Conservation (phyloP, 2,888 invertebrate species). For the Rhamnusium bicolor region DNA sequence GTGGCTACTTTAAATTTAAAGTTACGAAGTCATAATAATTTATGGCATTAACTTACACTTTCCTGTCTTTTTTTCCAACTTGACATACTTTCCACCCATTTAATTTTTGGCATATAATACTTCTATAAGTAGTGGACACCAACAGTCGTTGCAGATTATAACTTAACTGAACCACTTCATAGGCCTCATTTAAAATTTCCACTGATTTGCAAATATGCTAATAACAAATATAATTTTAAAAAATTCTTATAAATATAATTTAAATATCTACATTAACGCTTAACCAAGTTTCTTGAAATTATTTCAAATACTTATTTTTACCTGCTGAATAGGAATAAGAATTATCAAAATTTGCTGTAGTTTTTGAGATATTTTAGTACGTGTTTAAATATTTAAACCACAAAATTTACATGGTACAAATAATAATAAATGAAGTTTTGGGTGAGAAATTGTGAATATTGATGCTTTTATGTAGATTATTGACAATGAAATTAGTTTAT, state of each 20-base stretch:
- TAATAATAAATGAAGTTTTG: too few relatives aligned
- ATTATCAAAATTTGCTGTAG: too few relatives aligned
- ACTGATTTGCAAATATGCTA: constrained; percentile 89
- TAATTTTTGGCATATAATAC: constrained; percentile 83
- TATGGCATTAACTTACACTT: constrained; percentile 76
- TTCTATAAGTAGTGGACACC: constrained; percentile 88
- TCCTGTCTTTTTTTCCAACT: constrained; percentile 90
- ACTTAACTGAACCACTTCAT: constrained; percentile 88
- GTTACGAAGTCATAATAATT: background rate
- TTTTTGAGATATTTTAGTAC: too few relatives aligned
- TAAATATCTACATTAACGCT: background rate
- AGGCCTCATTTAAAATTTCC: constrained; percentile 87
- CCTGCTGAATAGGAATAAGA: background rate
- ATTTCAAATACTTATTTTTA: background rate
- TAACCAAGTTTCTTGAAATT: background rate
- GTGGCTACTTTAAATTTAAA: too few relatives aligned
- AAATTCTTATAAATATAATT: background rate
- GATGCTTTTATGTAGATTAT: too few relatives aligned
- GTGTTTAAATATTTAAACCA: too few relatives aligned
- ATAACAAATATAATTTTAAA: constrained; percentile 37
- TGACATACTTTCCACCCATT: constrained; percentile 82
- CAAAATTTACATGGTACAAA: too few relatives aligned
- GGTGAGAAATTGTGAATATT: too few relatives aligned
- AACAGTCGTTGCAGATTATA: constrained; percentile 82
- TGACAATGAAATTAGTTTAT: too few relatives aligned